Evolutionary conservation across 2,888 invertebrate genomes (phyloP), one percentile per base, ranked within the genome.

Genomic region (Caenorhabditis virilis): DNA sequence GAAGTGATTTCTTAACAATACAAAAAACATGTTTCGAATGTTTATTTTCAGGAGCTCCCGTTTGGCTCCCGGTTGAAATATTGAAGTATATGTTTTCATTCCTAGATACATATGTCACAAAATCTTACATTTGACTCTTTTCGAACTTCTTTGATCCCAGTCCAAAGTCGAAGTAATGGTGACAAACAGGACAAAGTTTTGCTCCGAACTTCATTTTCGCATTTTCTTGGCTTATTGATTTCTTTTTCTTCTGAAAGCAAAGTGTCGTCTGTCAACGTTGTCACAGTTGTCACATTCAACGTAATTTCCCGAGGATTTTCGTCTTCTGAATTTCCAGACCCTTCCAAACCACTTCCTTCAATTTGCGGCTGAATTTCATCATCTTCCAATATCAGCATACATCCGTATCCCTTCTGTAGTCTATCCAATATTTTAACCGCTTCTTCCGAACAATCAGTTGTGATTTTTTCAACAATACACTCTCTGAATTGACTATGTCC

Each of bases 121-220:
- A n/a, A n/a, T n/a, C n/a, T 46, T 33, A 60, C 66, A 48, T 60
- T 60, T 4, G 60, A 55, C 13, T 60, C 66, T 46, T 60, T 65
- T 30, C 66, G 56, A 33, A 60, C 61, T 18, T 48, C 66, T 20
- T 66, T 66, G 15, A 66, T 66, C 18, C 60, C 66, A 13, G 66
- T 54, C 66, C 66, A 66, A 15, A 59, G 38, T 22, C 57, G 46
- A 23, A 66, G 60, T 30, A 66, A 52, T 4, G 66, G 66, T 4
- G 48, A 56, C 4, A 61, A 43, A 18, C 66, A 66, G 2, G 60
- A 43, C 4, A 66, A 50, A 2, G 66, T 60, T 33, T 52, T 15
- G 26, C n/a, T n/a, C n/a, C n/a, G n/a, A n/a, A n/a, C n/a, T n/a
- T n/a, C n/a, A n/a, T n/a, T n/a, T n/a, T n/a, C n/a, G n/a, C n/a